Conservation (phyloP, 2,113 vertebrate genomes). For the Butorides virescens region DNA sequence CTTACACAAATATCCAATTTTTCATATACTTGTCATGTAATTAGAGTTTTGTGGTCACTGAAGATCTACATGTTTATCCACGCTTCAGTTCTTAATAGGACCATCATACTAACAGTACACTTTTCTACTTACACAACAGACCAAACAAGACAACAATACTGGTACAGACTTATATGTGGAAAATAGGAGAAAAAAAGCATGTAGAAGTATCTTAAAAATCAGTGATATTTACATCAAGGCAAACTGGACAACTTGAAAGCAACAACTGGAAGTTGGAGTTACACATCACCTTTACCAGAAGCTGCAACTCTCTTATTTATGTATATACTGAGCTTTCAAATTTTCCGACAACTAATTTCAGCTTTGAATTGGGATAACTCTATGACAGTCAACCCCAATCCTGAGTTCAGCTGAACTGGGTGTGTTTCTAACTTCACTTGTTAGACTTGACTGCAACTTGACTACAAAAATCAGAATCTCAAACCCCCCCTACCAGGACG, state of each 20-base stretch:
- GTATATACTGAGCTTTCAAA: neutral
- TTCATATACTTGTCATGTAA: neutral
- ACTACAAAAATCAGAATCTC: neutral
- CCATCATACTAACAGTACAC: neutral
- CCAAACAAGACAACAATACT: neutral
- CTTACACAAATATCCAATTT: neutral
- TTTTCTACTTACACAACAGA: neutral
- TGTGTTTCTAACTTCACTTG: neutral
- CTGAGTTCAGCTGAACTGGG: neutral
- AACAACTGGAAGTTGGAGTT: neutral
- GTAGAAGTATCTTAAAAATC: neutral
- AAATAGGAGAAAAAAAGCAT: neutral
- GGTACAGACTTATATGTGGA: neutral
- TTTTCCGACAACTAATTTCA: neutral
- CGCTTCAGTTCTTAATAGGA: neutral
- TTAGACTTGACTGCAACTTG: no score
- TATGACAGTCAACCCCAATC: neutral
- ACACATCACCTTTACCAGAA: neutral
- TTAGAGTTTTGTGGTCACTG: slow-evolving; percentile 16
- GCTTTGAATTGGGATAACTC: neutral
- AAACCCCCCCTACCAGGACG: neutral
- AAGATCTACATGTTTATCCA: slow-evolving; percentile 22
- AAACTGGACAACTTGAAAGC: neutral
- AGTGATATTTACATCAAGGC: neutral
- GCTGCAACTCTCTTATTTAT: neutral